Base-by-base conservation (phyloP, 2,797 vertebrate species). In the Serranus cabrilla region DNA sequence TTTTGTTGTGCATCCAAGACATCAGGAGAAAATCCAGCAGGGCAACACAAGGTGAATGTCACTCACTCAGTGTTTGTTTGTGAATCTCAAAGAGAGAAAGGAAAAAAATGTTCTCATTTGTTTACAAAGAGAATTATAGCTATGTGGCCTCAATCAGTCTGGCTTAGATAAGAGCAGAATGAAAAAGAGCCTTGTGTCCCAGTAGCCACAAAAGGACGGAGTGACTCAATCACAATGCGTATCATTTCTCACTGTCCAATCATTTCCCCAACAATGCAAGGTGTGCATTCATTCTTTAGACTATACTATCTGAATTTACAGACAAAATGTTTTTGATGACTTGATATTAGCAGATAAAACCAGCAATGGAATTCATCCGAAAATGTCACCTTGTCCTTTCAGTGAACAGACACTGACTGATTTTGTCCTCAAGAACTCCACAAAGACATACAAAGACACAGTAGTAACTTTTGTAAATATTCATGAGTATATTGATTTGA, bases 41-140 rank as follows among this genome's bases (percentile, higher is more conserved):
- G 81, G 83, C 68, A 68, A 20, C 40, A 50, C 64, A 76, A 83
- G 66, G 76, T 81, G 59, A 81, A 75, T 62, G 78, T 85, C 77
- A 76, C 40, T 87, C 81, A 63, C 25, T 47, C 68, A 5, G 39
- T 49, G 59, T 57, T 40, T 67, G 21, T 70, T 46, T 55, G 42
- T 11, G 49, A 8, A 31, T 71, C 58, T 63, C 34, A 52, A 57
- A 58, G 27, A 54, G 37, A 23, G 6, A 20, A 5, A 13, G 46
- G 46, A 46, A n/a, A 47, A 61, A 59, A 37, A 59, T 1, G 0
- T 2, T 64, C 58, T 63, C 27, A 71, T 88, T 87, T 89, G 81
- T 94, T 87, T 90, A 88, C 76, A 78, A 74, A 63, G 78, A 85
- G 71, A 90, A 92, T 87, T 81, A 85, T 63, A 75, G 69, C 73